phyloP scores from a whole-genome alignment of 2,113 vertebrate species.

The Erythrocebus patas region DNA sequence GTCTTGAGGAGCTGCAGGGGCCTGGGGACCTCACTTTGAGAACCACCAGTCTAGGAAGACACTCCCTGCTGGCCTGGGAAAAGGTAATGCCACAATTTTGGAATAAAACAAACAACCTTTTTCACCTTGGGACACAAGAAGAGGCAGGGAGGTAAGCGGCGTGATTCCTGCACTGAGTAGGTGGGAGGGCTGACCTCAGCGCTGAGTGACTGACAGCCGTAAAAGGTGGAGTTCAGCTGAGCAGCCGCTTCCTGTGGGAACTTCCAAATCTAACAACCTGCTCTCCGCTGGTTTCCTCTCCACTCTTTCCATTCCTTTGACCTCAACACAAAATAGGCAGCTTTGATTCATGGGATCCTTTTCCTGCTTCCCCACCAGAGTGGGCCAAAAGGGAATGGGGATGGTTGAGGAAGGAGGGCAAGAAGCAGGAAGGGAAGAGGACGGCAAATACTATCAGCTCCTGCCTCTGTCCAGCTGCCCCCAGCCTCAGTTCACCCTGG shows the following conservation, averaged over 20 bases:
- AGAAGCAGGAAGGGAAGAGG: neutral
- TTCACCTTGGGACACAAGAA: neutral
- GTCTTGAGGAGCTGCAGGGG: neutral
- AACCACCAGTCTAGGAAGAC: neutral
- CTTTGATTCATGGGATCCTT: neutral
- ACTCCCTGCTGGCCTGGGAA: neutral
- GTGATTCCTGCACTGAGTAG: neutral
- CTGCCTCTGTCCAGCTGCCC: neutral
- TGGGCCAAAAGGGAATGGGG: fast-evolving
- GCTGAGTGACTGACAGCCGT: neutral
- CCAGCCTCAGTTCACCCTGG: neutral
- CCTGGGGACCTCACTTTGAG: neutral
- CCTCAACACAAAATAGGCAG: neutral
- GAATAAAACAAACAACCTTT: neutral
- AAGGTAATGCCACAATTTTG: neutral
- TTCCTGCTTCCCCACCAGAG: neutral
- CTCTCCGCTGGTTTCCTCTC: neutral
- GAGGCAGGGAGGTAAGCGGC: neutral
- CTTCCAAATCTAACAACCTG: neutral
- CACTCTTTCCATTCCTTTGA: neutral
- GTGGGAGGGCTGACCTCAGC: neutral
- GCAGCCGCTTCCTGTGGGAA: neutral
- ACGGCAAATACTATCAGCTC: neutral
- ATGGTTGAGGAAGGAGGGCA: neutral
- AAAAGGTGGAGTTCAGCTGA: neutral